Evolutionary conservation across 2,797 vertebrate species (phyloP).

Genomic region (Strix occidentalis): DNA sequence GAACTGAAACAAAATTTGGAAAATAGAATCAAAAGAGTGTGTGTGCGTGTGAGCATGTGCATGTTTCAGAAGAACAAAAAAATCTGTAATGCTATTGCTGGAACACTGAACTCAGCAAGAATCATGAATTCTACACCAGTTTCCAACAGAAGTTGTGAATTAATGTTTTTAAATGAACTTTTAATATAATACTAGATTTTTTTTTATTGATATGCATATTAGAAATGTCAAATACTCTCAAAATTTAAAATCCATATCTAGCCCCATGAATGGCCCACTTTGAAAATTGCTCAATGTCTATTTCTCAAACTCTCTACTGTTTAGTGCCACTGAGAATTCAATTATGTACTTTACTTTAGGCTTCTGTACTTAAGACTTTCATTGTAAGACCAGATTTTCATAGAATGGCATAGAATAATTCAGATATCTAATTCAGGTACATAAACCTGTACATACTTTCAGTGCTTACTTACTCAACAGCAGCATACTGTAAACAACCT

Average conservation of each 20-base stretch:
- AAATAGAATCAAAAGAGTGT: background rate
- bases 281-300: background rate
- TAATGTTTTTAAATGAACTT: background rate
- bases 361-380: background rate
- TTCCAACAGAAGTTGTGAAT: background rate
- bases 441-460: background rate
- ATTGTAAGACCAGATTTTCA: background rate
- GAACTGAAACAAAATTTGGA: background rate
- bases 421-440: background rate
- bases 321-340: background rate
- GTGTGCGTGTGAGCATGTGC: accelerated
- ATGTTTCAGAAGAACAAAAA: background rate
- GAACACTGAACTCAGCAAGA: background rate
- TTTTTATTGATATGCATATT: background rate
- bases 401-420: background rate
- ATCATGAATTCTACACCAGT: background rate
- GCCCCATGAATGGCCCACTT: background rate
- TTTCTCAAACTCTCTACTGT: background rate
- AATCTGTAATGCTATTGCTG: background rate
- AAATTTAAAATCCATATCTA: background rate
- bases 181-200: too few species aligned
- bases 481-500: background rate
- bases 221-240: background rate
- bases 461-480: background rate
- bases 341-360: background rate